Conservation (phyloP, 2,797 vertebrate species). For the Dendrocincla fuliginosa region DNA sequence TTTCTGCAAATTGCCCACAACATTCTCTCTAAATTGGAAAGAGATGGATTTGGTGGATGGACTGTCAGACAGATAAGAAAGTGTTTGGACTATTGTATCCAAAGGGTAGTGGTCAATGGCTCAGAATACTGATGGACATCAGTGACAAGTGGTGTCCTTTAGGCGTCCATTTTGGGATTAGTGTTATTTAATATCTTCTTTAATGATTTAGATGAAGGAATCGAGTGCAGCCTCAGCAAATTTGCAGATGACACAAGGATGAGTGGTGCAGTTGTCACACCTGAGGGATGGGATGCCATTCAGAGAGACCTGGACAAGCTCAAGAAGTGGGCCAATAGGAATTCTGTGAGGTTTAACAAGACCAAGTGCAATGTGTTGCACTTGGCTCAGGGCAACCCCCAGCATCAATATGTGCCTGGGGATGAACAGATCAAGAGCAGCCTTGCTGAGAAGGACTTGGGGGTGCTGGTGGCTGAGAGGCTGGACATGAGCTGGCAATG, state of each 20-base stretch:
- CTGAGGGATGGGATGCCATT: background rate
- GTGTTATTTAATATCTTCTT: background rate
- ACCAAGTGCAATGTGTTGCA: background rate
- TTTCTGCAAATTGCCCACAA: background rate
- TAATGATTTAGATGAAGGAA: background rate
- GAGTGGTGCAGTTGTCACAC: background rate
- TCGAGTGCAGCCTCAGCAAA: background rate
- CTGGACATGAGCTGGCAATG: background rate
- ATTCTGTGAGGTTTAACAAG: background rate
- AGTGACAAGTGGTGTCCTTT: background rate
- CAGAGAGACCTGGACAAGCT: background rate
- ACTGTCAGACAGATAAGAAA: background rate
- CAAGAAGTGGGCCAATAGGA: background rate
- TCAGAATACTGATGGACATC: background rate
- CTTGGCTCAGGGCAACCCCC: background rate
- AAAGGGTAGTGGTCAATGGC: background rate
- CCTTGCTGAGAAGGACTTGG: background rate
- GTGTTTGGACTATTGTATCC: background rate
- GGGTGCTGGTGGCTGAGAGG: background rate
- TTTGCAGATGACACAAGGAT: background rate
- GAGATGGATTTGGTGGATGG: background rate
- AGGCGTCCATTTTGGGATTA: background rate
- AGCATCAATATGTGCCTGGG: background rate
- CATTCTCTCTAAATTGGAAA: background rate
- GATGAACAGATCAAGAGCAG: background rate